Percentiles rank a stretch among this genome's conserved stretches.
Evolutionary conservation across 2,888 invertebrate species (phyloP).

Genomic region (Pasiphila rectangulata): DNA sequence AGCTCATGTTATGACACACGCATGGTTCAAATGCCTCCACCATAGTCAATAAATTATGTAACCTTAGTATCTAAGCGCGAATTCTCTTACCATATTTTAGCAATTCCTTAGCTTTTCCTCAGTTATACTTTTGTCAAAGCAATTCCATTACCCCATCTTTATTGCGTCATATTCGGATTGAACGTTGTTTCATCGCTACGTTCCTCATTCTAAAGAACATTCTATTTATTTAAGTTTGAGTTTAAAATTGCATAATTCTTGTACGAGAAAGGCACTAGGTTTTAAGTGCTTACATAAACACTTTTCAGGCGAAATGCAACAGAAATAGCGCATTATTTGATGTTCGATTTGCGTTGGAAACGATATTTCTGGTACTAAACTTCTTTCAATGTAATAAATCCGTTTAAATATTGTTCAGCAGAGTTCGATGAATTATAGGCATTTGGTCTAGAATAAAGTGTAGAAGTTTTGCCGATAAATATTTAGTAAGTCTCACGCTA

Average conservation of each 20-base stretch:
- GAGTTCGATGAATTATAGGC: background rate
- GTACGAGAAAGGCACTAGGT: background rate
- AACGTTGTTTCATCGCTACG: background rate
- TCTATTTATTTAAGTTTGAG: background rate
- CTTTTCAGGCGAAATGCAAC: conserved; percentile 7
- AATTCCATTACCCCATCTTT: conserved; percentile 3
- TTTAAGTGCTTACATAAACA: conserved; percentile 16
- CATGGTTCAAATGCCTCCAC: background rate
- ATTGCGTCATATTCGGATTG: background rate
- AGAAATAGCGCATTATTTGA: too few species aligned
- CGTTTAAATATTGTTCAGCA: background rate
- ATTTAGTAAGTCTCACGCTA: too few species aligned
- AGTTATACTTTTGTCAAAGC: too few species aligned
- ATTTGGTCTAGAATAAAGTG: background rate
- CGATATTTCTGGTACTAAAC: conserved; percentile 8
- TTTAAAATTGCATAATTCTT: background rate
- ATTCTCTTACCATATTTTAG: conserved; percentile 8
- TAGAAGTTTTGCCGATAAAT: background rate
- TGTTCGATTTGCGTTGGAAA: conserved; percentile 4
- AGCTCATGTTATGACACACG: background rate
- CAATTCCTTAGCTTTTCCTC: background rate
- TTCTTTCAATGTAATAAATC: conserved; percentile 10
- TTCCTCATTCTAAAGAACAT: background rate
- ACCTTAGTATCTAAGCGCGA: conserved; percentile 9
- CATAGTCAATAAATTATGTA: conserved; percentile 4